These are phyloP conservation scores for Parambassis ranga DNA, from an alignment of 2,797 vertebrate species.

Conservation along the genomic window DNA sequence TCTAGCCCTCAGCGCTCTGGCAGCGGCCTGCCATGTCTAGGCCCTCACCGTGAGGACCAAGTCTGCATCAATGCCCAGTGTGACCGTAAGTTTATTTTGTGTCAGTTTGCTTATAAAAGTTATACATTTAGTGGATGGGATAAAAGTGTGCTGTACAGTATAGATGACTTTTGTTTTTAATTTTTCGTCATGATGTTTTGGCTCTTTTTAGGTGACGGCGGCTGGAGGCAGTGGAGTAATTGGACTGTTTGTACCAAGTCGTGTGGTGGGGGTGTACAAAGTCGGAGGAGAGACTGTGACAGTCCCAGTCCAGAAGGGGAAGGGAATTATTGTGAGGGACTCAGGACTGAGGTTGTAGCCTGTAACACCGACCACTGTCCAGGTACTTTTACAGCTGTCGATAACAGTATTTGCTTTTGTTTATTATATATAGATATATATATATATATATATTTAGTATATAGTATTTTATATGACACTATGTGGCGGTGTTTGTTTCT, in stretches of 20 bases:
- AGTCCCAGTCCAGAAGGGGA: conserved; percentile 78
- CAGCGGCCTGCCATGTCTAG: conserved; percentile 76
- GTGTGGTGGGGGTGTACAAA: conserved; percentile 85
- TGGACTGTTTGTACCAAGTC: conserved; percentile 88
- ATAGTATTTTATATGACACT: too few relatives aligned
- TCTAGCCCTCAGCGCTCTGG: conserved; percentile 66
- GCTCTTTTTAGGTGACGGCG: conserved; percentile 73
- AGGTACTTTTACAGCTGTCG: conserved; percentile 73
- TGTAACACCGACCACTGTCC: conserved; percentile 83
- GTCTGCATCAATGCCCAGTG: conserved; percentile 75
- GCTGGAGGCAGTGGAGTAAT: conserved; percentile 84
- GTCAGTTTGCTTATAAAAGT: too few relatives aligned
- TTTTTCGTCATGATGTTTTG: neutral
- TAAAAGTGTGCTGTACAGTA: too few relatives aligned
- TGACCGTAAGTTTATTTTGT: conserved; percentile 75
- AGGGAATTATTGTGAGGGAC: conserved; percentile 88
- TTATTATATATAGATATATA: too few relatives aligned
- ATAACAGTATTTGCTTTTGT: too few relatives aligned
- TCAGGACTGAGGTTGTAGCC: conserved; percentile 71
- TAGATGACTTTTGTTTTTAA: too few relatives aligned
- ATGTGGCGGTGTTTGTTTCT: conserved; percentile 45
- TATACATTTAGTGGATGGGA: too few relatives aligned
- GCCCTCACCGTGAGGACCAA: conserved; percentile 81
- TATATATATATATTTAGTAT: too few relatives aligned
- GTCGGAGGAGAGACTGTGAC: conserved; percentile 81